Base-by-base conservation (phyloP, 2,888 invertebrate species). In the Lathronympha strigana region DNA sequence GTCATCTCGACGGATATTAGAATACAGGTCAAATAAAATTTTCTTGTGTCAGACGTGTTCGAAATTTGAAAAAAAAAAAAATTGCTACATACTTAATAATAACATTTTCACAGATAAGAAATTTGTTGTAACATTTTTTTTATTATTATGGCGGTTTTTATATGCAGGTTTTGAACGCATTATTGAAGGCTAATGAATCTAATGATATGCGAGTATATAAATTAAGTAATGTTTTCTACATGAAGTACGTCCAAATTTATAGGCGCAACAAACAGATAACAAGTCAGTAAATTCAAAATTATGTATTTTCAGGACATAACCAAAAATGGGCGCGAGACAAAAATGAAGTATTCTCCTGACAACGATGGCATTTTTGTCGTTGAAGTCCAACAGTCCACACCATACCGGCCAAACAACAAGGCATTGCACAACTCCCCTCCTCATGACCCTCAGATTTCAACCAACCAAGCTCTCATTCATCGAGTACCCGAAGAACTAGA, bases 331-430 rank as follows among this genome's bases (percentile, higher is more conserved):
- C 92, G 95, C 31, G 95, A 95, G 80, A 95, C 95, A 0, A 95
- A 95, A 76, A 94, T 95, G 95, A 95, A 95, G 75, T 95, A 95
- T 72, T 95, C 94, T 6, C 94, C 95, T 9, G 94, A 95, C 69
- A 94, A 95, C 76, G 95, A 95, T 67, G 95, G 95, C 0, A 95
- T 95, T 36, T 95, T 95, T 73, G 95, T 95, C 3, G 95, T 95
- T 0, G 95, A 95, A 79, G 95, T 94, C 0, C 91, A 88, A 64
- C 92, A 91, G 80, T 92, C 90, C 2, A 79, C 90, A 4, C 80
- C 84, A 8, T 85, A 88, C 76, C 80, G 86, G 75, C 83, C 88
- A 36, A 90, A 72, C 71, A 87, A 79, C 80, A 92, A 86, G 71
- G 72, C 77, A 13, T 71, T 77, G 25, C 84, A 79, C 43, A 89